Base-by-base conservation (phyloP, 2,797 vertebrate genomes). In the Bucorvus abyssinicus region DNA sequence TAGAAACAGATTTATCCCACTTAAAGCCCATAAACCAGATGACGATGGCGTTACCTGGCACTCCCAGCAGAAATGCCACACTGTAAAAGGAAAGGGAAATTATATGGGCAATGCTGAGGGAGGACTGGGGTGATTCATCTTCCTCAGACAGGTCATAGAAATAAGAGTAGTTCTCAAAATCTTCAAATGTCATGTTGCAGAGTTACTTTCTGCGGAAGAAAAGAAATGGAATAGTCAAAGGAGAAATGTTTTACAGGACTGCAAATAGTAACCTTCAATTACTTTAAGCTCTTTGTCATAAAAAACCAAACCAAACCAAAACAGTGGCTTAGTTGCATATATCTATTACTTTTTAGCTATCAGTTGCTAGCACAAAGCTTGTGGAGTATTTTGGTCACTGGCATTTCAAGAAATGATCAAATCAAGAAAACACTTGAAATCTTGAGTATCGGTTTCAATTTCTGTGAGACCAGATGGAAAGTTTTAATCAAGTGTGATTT, bases 1-100 rank as follows among this genome's bases (percentile, higher is more conserved):
- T 99, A 94, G 98, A 99, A 65, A 99, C 97, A 1, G 98, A 99
- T 95, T 98, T 98, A 90, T 98, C 98, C 98, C 98, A 99, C 95
- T 99, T 99, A 90, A 98, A 99, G 3, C 98, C 98, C 1, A 98
- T 99, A 97, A 99, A 98, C 99, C 99, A 99, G 96, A 99, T 99
- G 60, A 99, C 99, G 1, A 96, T 96, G 74, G 98, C 99, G 77
- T 99, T 99, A 85, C 99, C 99, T 71, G 98, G 98, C 79, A 99
- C 94, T 21, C 99, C 99, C 27, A 99, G 97, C 47, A 98, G 97
- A 94, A 99, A 99, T 27, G 98, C 98, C 47, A 98, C 90, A 4
- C 98, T 98, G 90, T 98, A 99, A 85, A 99, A 97, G 26, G 98
- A 98, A 80, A 99, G 98, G 2, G 99, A 99, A 89, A 98, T 90